phyloP scores from a whole-genome alignment of 2,888 invertebrate genomes.

The Synanthedon formicaeformis region DNA sequence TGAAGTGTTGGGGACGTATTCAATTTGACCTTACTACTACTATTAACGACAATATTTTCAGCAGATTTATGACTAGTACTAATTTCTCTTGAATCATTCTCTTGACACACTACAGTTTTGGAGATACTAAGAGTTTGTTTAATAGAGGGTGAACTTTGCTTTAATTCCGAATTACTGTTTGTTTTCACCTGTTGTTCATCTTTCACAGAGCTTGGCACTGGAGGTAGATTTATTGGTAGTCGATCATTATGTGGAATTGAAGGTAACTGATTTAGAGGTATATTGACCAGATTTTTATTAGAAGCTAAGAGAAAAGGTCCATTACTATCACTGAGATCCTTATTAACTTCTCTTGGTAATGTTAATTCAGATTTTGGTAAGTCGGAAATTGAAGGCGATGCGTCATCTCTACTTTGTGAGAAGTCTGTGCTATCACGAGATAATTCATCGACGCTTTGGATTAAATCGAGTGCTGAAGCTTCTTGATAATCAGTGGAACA shows the following conservation, averaged over 20 bases:
- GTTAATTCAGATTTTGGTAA: constrained; percentile 15
- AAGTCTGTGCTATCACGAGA: constrained; percentile 55
- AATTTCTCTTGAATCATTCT: constrained; percentile 7
- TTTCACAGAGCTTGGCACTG: constrained; percentile 18
- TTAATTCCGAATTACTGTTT: constrained; percentile 5
- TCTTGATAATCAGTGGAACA: constrained; percentile 65
- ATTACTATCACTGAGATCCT: constrained; percentile 10
- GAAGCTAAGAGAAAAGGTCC: constrained; percentile 12
- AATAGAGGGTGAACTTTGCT: background rate
- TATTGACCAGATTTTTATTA: constrained; percentile 23
- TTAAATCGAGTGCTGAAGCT: constrained; percentile 56
- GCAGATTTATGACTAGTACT: constrained; percentile 11
- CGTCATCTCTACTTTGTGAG: constrained; percentile 59
- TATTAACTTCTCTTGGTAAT: constrained; percentile 14
- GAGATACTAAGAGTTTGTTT: background rate
- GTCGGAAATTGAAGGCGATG: constrained; percentile 29
- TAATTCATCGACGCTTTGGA: constrained; percentile 51
- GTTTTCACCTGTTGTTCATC: constrained; percentile 14
- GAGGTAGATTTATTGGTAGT: constrained; percentile 24
- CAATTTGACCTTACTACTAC: constrained; percentile 14
- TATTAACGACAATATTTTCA: constrained; percentile 13
- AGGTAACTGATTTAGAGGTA: constrained; percentile 43
- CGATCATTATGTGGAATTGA: constrained; percentile 46
- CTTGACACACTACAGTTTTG: constrained; percentile 2
- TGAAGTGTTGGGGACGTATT: constrained; percentile 17